Percentiles rank a stretch among this genome's conserved stretches.
Conservation (phyloP, 1,140 invertebrate species). For the Elymnias hypermnestra region DNA sequence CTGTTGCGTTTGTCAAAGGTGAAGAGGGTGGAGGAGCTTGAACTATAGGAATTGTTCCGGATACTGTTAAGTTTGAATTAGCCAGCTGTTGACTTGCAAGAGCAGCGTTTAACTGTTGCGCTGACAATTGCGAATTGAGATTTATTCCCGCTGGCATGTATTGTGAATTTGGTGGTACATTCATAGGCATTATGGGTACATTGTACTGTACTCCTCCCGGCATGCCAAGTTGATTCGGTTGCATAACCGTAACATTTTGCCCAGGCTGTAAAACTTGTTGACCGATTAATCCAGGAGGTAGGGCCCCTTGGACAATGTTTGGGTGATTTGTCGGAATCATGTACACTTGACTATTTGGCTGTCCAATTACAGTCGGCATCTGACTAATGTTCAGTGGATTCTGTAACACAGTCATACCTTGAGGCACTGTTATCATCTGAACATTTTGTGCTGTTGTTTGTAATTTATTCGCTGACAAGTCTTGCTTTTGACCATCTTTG, state of each 20-base stretch:
- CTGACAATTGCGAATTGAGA: conserved; percentile 56
- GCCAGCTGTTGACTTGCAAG: conserved; percentile 50
- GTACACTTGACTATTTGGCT: conserved; percentile 65
- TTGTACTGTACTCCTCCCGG: conserved; percentile 63
- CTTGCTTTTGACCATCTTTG: conserved; percentile 61
- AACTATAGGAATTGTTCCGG: conserved; percentile 60
- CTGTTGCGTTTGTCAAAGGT: conserved; percentile 42
- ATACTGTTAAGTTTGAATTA: conserved; percentile 44
- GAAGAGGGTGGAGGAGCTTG: conserved; percentile 50
- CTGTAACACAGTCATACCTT: conserved; percentile 64
- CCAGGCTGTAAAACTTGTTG: conserved; percentile 59
- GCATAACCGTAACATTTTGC: conserved; percentile 65
- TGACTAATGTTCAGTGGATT: conserved; percentile 62
- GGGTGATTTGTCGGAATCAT: conserved; percentile 66
- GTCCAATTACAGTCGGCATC: conserved; percentile 57
- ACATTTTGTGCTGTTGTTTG: conserved; percentile 58
- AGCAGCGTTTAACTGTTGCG: conserved; percentile 63
- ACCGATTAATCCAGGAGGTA: conserved; percentile 47
- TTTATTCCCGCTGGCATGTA: conserved; percentile 61
- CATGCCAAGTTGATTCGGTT: conserved; percentile 56
- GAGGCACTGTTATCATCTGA: conserved; percentile 67
- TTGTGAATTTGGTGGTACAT: conserved; percentile 53
- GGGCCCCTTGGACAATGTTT: conserved; percentile 45
- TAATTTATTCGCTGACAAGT: conserved; percentile 45
- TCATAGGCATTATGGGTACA: conserved; percentile 63